Percentiles rank a stretch among this genome's conserved stretches.
These are phyloP conservation scores for Camponotus vicinus DNA, from an alignment of 1,140 invertebrate species.

Conservation along the genomic window DNA sequence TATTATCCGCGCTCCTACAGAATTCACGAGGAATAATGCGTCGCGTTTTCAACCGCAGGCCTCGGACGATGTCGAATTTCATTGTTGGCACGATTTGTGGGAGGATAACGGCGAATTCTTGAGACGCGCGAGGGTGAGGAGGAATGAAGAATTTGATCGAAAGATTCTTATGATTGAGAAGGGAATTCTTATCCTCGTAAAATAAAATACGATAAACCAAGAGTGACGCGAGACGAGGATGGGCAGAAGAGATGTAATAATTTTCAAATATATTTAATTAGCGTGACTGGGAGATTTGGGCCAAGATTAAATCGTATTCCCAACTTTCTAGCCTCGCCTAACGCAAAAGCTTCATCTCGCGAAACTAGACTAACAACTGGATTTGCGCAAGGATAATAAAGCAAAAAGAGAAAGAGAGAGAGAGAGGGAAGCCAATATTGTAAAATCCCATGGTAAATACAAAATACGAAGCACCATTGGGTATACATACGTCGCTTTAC, in stretches of 20 bases:
- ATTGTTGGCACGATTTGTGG: conserved; percentile 35
- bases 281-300: neutral
- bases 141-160: neutral
- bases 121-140: neutral
- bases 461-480: conserved; percentile 5
- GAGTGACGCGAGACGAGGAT: neutral
- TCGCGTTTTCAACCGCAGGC: conserved; percentile 36
- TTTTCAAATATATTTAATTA: neutral
- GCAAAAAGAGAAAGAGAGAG: neutral
- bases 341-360: neutral
- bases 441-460: conserved; percentile 24
- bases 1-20: conserved; percentile 54
- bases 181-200: neutral
- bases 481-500: conserved; percentile 15
- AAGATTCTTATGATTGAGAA: neutral
- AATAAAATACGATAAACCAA: neutral
- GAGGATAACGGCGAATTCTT: conserved; percentile 44
- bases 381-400: conserved; percentile 11
- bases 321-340: neutral
- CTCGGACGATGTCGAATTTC: conserved; percentile 34
- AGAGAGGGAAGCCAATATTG: neutral
- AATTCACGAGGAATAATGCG: conserved; percentile 61
- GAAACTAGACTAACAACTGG: neutral
- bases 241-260: neutral
- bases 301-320: neutral